Evolutionary conservation across 2,888 invertebrate genomes (phyloP).

Genomic region (Agonum fuliginosum): DNA sequence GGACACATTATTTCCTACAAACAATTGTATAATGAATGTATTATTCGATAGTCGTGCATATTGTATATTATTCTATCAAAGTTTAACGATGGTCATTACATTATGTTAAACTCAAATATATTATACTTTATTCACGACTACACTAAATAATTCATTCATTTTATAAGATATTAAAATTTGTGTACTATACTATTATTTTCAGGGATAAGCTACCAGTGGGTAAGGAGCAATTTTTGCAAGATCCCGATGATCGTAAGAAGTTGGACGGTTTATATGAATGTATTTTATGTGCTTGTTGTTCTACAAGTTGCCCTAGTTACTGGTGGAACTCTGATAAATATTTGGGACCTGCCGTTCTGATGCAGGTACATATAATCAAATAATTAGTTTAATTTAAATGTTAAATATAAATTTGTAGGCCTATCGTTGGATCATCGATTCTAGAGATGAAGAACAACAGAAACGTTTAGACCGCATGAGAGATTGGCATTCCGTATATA

Average conservation of each 20-base stretch:
- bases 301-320: conserved; percentile 97
- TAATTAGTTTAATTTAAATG: neutral
- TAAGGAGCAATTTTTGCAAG: conserved; percentile 88
- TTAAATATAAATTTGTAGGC: conserved; percentile 75
- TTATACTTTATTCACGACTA: too few relatives aligned
- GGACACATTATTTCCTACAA: too few relatives aligned
- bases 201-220: conserved; percentile 77
- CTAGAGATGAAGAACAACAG: conserved; percentile 88
- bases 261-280: conserved; percentile 98
- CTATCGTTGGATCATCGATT: conserved; percentile 98
- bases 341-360: conserved; percentile 97
- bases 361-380: conserved; percentile 81
- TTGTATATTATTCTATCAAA: too few relatives aligned
- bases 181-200: conserved; percentile 52
- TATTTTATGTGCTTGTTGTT: conserved; percentile 98
- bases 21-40: too few relatives aligned
- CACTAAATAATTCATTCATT: neutral
- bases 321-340: conserved; percentile 99
- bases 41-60: too few relatives aligned
- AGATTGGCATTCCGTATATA: conserved; percentile 94
- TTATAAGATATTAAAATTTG: neutral
- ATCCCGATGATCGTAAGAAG: conserved; percentile 92
- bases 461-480: conserved; percentile 87
- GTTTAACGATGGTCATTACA: too few relatives aligned
- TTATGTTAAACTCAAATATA: too few relatives aligned